A percentile compares a stretch with the other conserved stretches of the same genome.
Conservation (phyloP, 2,888 invertebrate species). For the Calliphora vomitoria region DNA sequence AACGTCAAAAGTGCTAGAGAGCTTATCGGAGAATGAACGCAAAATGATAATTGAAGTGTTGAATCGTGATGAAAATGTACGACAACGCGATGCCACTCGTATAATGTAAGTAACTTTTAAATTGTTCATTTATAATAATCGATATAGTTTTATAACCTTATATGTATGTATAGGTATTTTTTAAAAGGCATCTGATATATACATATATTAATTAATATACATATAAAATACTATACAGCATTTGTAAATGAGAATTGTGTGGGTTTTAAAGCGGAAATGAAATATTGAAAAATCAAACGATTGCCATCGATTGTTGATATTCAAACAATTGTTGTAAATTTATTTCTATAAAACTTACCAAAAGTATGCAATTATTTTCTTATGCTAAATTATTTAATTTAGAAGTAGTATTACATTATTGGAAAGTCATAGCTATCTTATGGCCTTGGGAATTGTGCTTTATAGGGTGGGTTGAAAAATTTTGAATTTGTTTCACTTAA, state of each 20-base stretch:
- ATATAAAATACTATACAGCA: not conserved
- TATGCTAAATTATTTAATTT: too few relatives aligned
- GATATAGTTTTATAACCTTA: not conserved
- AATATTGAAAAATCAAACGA: not conserved
- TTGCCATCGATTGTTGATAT: too few relatives aligned
- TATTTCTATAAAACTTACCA: too few relatives aligned
- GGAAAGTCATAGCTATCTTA: too few relatives aligned
- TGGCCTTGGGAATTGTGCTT: too few relatives aligned
- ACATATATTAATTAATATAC: not conserved
- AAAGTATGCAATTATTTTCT: too few relatives aligned
- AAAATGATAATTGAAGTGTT: constrained; percentile 86
- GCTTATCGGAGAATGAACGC: constrained; percentile 84
- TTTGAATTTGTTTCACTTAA: too few relatives aligned
- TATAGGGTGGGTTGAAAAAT: too few relatives aligned
- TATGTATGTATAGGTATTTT: not conserved
- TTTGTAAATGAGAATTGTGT: not conserved
- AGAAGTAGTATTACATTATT: too few relatives aligned
- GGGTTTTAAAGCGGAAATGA: not conserved
- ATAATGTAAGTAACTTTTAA: constrained; percentile 85
- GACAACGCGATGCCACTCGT: constrained; percentile 85
- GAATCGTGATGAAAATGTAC: constrained; percentile 85
- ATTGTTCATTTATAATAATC: constrained; percentile 3
- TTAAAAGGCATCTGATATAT: too few relatives aligned
- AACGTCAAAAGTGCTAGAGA: constrained; percentile 83
- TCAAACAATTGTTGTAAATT: too few relatives aligned